Evolutionary conservation across 2,113 vertebrate genomes (phyloP), one percentile per base, ranked within the genome.

Genomic region (Oxygymnocypris stewartii): DNA sequence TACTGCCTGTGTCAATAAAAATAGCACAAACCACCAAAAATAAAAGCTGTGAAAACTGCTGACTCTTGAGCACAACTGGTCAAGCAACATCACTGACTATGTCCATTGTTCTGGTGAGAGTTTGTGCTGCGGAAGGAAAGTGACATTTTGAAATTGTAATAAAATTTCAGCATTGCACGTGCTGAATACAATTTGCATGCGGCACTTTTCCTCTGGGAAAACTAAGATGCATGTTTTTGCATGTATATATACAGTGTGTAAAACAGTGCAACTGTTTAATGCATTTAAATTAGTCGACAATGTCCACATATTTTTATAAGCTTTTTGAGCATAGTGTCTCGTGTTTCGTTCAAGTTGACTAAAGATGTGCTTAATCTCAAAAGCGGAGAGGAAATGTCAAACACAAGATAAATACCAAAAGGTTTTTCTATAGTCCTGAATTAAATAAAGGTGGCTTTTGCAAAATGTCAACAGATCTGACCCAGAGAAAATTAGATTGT

Each of bases 401-500:
- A 84, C 82, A n/a, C 31, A 73, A 74, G 69, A 40, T 69, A 84
- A 84, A 84, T 84, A 84, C 69, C 67, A 74, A 84, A 83, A 84
- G 82, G 82, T 84, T 67, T 35, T 23, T 74, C 67, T 74, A 69
- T 18, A 9, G 20, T 57, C 28, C 49, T 42, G 82, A 73, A 74
- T 74, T 42, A 74, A 40, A 84, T 74, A 59, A 84, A 84, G n/a
- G 14, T 73, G 31, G 82, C 69, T 25, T 74, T 74, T 59, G 69
- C 18, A 3, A 84, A 84, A 84, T 84, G 82, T 74, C 82, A 84
- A 84, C 82, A 73, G 82, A 84, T 51, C 42, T 57, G 67, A 84
- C 69, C 67, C 82, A 8, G 4, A 74, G 67, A 31, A 25, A 74
- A 84, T 84, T 25, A 74, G 35, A 84, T n/a, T 74, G 82, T 84